A percentile compares a stretch with the other conserved stretches of the same genome.
Conservation (phyloP, 2,113 vertebrate species). For the Steatornis caripensis region DNA sequence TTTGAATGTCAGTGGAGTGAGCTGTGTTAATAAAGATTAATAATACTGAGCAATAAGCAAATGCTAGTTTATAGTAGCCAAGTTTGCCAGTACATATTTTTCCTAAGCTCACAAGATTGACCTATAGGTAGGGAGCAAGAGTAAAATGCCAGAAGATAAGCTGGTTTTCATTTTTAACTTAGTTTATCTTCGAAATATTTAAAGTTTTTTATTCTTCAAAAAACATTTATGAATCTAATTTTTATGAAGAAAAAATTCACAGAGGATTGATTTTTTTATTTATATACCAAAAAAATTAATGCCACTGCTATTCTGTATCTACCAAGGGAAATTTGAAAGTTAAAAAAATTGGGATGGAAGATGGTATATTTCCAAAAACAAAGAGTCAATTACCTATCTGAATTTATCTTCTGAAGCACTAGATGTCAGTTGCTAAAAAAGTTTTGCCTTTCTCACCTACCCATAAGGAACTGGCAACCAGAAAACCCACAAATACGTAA, state of each 20-base stretch:
- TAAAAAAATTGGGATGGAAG: not conserved
- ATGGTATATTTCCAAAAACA: not conserved
- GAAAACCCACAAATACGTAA: not conserved
- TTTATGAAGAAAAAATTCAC: not conserved
- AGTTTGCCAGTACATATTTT: not conserved
- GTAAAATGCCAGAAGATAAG: not conserved
- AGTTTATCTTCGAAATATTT: not conserved
- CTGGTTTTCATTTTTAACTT: not conserved
- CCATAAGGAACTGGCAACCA: not conserved
- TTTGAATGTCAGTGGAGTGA: not conserved
- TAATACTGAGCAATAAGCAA: not conserved
- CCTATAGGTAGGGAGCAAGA: not conserved
- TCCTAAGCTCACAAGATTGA: not conserved
- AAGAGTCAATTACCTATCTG: not conserved
- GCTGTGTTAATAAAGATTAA: constrained; percentile 27
- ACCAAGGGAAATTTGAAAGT: not conserved
- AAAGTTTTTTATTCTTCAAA: not conserved
- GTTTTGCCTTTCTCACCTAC: not conserved
- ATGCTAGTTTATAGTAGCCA: not conserved
- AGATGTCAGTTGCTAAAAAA: not conserved
- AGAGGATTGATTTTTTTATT: not conserved
- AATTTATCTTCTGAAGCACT: not conserved
- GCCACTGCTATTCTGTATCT: not conserved
- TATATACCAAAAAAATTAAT: not conserved
- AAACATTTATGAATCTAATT: not conserved